Percentiles rank a stretch among this genome's conserved stretches.
These are phyloP conservation scores for Nasonia oneida DNA, from an alignment of 2,888 invertebrate genomes.

Conservation along the genomic window DNA sequence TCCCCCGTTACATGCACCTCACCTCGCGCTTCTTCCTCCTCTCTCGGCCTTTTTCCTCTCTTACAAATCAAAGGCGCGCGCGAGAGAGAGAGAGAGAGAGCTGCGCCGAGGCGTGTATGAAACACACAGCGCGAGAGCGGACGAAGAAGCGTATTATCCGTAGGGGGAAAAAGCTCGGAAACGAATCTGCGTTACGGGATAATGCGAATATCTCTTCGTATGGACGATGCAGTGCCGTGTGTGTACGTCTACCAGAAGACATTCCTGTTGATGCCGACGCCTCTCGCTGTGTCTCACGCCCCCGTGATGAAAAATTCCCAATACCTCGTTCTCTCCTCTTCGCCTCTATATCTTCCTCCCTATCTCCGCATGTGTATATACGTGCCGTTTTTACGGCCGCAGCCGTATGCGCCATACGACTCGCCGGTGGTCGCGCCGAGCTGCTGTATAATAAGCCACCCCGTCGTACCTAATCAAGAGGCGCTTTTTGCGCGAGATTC, in stretches of 20 bases:
- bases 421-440: constrained; percentile 10
- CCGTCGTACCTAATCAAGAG: constrained; percentile 46
- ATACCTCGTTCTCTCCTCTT: constrained; percentile 32
- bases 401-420: constrained; percentile 2
- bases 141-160: constrained; percentile 57
- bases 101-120: constrained; percentile 2
- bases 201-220: constrained; percentile 59
- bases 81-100: not conserved
- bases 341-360: not conserved
- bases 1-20: no score
- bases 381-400: constrained; percentile 13
- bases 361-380: not conserved
- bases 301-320: constrained; percentile 60
- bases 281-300: constrained; percentile 60
- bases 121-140: not conserved
- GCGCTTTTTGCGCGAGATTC: constrained; percentile 2
- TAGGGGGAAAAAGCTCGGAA: constrained; percentile 58
- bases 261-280: constrained; percentile 58
- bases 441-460: constrained; percentile 43
- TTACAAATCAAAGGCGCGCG: constrained; percentile 51
- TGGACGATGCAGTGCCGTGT: constrained; percentile 33
- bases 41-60: constrained; percentile 42
- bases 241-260: constrained; percentile 35
- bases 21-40: not conserved
- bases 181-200: constrained; percentile 62